Conservation (phyloP, 2,113 vertebrate genomes). For the Xenotilapia caudafasciata region DNA sequence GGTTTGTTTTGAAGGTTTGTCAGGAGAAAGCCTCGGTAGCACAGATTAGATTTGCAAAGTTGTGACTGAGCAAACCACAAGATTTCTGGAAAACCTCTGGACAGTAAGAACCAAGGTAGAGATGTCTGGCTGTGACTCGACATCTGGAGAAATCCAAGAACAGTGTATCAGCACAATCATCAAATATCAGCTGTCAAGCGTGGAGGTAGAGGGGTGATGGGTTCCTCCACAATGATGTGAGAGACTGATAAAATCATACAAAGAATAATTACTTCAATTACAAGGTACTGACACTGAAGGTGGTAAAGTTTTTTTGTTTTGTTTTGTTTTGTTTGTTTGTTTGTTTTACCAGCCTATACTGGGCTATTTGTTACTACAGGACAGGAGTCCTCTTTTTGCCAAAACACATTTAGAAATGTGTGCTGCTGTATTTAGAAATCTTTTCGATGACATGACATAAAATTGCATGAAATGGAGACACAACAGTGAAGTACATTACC, state of each 20-base stretch:
- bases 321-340: neutral
- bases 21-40: neutral
- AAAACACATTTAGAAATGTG: neutral
- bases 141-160: neutral
- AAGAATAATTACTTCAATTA: neutral
- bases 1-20: neutral
- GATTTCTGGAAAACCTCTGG: neutral
- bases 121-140: neutral
- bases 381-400: neutral
- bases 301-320: neutral
- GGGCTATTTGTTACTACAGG: neutral
- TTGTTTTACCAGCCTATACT: neutral
- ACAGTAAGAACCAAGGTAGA: neutral
- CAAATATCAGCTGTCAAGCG: neutral
- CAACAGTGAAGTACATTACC: neutral
- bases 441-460: neutral
- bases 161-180: neutral
- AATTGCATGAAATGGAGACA: neutral
- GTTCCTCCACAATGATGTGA: neutral
- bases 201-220: neutral
- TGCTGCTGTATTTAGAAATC: neutral
- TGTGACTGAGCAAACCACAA: neutral
- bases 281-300: neutral
- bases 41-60: neutral
- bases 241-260: neutral